These are phyloP conservation scores for Globodera rostochiensis DNA, from an alignment of 1,140 invertebrate species.

Conservation along the genomic window DNA sequence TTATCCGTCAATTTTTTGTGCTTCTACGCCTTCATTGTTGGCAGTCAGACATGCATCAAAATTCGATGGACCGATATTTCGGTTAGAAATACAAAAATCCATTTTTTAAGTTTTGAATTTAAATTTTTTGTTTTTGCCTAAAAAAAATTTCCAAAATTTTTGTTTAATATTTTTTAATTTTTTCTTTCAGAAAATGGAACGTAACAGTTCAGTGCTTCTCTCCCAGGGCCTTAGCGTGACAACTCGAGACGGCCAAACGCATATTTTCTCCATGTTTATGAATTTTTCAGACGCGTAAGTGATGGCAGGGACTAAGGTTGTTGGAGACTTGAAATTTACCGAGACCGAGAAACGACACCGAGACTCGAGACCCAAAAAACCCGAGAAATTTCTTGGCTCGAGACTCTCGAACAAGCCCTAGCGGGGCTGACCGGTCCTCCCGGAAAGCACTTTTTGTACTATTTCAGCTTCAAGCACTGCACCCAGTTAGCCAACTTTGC, in stretches of 20 bases:
- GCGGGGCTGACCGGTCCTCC: too few relatives aligned
- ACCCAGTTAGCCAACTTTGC: constrained; percentile 93
- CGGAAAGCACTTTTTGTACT: background rate
- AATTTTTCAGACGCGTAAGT: constrained; percentile 79
- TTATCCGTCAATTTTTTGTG: constrained; percentile 91
- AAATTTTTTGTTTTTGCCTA: constrained; percentile 29
- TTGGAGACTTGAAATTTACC: too few relatives aligned
- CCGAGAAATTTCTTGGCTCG: too few relatives aligned
- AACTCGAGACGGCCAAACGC: constrained; percentile 73
- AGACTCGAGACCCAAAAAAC: too few relatives aligned
- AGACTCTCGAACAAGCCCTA: too few relatives aligned
- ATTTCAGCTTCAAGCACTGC: constrained; percentile 77
- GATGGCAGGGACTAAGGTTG: background rate
- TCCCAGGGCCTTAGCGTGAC: constrained; percentile 83
- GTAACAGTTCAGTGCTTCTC: constrained; percentile 71
- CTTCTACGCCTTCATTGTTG: constrained; percentile 91
- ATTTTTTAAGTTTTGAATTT: background rate
- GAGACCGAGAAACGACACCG: too few relatives aligned
- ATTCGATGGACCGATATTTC: constrained; percentile 75
- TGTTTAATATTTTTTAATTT: background rate
- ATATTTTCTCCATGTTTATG: constrained; percentile 83
- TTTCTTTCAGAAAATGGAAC: constrained; percentile 65
- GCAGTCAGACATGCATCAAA: constrained; percentile 83
- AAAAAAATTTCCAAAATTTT: constrained; percentile 2
- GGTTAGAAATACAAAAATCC: constrained; percentile 57